Percentiles rank a stretch among this genome's conserved stretches.
Conservation (phyloP, 2,888 invertebrate genomes). For the Platycnemis pennipes region DNA sequence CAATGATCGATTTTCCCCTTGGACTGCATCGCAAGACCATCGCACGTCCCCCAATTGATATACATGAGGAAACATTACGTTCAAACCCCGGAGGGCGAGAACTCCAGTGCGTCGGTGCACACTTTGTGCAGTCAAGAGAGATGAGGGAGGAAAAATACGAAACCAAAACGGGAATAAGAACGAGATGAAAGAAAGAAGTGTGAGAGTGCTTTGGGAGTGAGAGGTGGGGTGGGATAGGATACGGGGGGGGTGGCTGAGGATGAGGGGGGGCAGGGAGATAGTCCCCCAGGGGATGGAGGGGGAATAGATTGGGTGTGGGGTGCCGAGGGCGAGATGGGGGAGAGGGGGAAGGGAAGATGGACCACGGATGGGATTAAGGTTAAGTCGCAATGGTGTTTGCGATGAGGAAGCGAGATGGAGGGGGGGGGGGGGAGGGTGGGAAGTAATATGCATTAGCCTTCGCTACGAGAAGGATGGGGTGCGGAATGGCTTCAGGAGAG, state of each 20-base stretch:
- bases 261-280: neutral
- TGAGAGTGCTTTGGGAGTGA: neutral
- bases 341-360: neutral
- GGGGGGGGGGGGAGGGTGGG: neutral
- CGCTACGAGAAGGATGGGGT: neutral
- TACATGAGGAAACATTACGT: too few relatives aligned
- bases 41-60: too few relatives aligned
- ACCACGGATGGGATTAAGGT: neutral
- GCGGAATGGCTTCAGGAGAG: neutral
- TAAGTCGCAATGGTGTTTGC: constrained; percentile 36
- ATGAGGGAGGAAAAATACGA: neutral
- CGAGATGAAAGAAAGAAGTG: neutral
- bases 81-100: too few relatives aligned
- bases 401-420: neutral
- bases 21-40: too few relatives aligned
- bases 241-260: neutral
- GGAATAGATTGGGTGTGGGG: neutral
- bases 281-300: neutral
- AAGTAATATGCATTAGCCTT: constrained; percentile 19
- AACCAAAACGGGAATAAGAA: neutral
- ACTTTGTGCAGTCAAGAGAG: too few relatives aligned
- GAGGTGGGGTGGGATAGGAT: neutral
- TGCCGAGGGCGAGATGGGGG: neutral
- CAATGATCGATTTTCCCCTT: too few relatives aligned
- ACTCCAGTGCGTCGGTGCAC: too few relatives aligned